Conservation (phyloP, 2,888 invertebrate genomes). For the Drosophila testacea region DNA sequence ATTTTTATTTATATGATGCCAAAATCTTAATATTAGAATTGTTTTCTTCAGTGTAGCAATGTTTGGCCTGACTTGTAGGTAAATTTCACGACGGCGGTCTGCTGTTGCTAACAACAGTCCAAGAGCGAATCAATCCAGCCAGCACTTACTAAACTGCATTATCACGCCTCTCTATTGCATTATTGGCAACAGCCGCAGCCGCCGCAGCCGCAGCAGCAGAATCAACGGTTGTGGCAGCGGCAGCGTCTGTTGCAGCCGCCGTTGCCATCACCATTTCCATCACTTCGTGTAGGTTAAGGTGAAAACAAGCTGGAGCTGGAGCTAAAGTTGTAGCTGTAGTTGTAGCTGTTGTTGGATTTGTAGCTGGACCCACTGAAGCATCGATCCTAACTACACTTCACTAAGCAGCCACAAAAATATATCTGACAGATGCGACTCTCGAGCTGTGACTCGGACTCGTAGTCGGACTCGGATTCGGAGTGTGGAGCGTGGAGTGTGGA, state of each 20-base stretch:
- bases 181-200: constrained; percentile 63
- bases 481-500: constrained; percentile 10
- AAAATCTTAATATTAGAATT: too few species aligned
- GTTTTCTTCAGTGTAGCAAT: constrained; percentile 13
- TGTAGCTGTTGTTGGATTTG: constrained; percentile 9
- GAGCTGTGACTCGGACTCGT: constrained; percentile 46
- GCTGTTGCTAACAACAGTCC: constrained; percentile 44
- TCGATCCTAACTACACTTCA: constrained; percentile 78
- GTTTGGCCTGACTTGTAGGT: constrained; percentile 46
- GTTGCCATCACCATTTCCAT: constrained; percentile 60
- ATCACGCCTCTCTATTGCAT: constrained; percentile 81
- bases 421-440: constrained; percentile 80
- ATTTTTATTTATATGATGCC: too few species aligned
- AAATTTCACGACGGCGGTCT: constrained; percentile 48
- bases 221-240: constrained; percentile 5
- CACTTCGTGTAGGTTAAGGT: constrained; percentile 70
- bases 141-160: constrained; percentile 80
- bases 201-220: constrained; percentile 10
- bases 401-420: constrained; percentile 78
- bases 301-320: constrained; percentile 64
- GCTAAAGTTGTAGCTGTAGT: constrained; percentile 4
- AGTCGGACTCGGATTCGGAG: background rate
- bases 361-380: constrained; percentile 52
- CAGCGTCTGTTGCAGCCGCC: constrained; percentile 24
- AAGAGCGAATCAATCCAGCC: constrained; percentile 44